Evolutionary conservation across 2,113 vertebrate genomes (phyloP).

Genomic region (Coptodon rendalli): DNA sequence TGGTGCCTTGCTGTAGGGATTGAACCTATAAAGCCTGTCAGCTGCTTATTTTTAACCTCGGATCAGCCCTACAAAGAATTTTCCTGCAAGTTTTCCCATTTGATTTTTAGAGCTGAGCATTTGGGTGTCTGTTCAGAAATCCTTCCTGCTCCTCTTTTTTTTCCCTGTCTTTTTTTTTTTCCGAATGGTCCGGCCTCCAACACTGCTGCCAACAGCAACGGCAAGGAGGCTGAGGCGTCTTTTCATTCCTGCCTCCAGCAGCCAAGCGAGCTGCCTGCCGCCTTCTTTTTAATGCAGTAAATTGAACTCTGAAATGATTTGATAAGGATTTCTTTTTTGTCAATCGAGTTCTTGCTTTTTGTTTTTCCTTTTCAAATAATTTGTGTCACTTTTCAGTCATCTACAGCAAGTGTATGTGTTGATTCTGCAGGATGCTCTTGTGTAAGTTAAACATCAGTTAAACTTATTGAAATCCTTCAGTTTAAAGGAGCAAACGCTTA

Average conservation of each 20-base stretch:
- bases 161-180: not conserved
- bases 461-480: not conserved
- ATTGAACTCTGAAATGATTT: not conserved
- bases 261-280: not conserved
- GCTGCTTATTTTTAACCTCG: not conserved
- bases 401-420: not conserved
- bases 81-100: not conserved
- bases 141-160: not conserved
- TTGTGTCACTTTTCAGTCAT: not conserved
- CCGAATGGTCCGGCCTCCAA: slow-evolving; percentile 5
- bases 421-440: not conserved
- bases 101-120: not conserved
- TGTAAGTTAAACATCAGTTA: not conserved
- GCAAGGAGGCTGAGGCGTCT: not conserved
- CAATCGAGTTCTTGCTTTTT: not conserved
- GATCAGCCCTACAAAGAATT: not conserved
- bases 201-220: not conserved
- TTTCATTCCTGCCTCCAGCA: slow-evolving; percentile 2
- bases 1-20: not conserved
- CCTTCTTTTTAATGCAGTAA: not conserved
- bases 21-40: not conserved
- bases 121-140: not conserved
- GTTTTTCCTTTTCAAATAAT: not conserved
- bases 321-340: not conserved
- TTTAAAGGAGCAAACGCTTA: not conserved